Conservation (phyloP, 1,140 invertebrate genomes). For the Cephus cinctus region DNA sequence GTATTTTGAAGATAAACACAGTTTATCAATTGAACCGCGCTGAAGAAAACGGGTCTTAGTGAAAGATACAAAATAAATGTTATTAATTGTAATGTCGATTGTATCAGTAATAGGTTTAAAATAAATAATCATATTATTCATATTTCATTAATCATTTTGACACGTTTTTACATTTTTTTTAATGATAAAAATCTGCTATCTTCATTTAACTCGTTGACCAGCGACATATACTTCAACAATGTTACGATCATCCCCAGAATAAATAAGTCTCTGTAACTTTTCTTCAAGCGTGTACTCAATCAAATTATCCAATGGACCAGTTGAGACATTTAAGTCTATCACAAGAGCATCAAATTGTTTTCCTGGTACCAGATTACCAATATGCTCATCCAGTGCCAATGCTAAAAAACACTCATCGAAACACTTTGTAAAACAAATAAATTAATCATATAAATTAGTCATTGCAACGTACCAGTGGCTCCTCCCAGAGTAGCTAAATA, state of each 20-base stretch:
- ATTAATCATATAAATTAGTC: slow-evolving; percentile 12
- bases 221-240: slow-evolving; percentile 75
- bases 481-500: slow-evolving; percentile 84
- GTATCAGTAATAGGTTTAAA: too few relatives aligned
- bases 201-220: slow-evolving; percentile 63
- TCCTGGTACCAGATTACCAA: slow-evolving; percentile 77
- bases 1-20: too few relatives aligned
- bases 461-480: slow-evolving; percentile 64
- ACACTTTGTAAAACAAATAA: too few relatives aligned
- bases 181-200: background rate
- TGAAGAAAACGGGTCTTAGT: too few relatives aligned
- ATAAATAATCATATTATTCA: too few relatives aligned
- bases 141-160: too few relatives aligned
- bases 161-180: slow-evolving; percentile 25
- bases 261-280: slow-evolving; percentile 79
- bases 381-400: slow-evolving; percentile 67
- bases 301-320: slow-evolving; percentile 60
- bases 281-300: slow-evolving; percentile 56
- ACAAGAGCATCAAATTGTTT: slow-evolving; percentile 87
- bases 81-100: background rate
- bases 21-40: too few relatives aligned
- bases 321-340: slow-evolving; percentile 60
- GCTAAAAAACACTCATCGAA: slow-evolving; percentile 70
- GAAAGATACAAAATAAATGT: background rate
- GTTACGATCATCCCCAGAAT: slow-evolving; percentile 82